phyloP scores from a whole-genome alignment of 2,113 vertebrate genomes.

The Columba janthina region DNA sequence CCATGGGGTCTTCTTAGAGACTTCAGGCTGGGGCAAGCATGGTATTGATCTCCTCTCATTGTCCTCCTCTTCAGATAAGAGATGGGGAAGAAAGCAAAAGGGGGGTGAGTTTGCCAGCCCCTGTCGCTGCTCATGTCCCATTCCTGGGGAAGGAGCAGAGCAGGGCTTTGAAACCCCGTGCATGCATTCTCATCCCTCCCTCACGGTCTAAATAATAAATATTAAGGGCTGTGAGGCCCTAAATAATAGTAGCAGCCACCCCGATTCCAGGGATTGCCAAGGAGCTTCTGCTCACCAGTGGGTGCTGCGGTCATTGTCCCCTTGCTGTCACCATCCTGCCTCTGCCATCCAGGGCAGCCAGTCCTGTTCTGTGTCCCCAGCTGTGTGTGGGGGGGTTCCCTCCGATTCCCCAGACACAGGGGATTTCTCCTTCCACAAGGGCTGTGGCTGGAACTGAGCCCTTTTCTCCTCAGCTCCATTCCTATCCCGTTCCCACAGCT shows the following conservation, averaged over 20 bases:
- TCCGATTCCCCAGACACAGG: background rate
- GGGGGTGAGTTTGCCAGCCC: background rate
- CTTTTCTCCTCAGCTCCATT: background rate
- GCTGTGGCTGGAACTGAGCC: background rate
- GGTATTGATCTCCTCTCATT: too few relatives aligned
- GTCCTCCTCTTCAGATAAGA: too few relatives aligned
- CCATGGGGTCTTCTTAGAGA: background rate
- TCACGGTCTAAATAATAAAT: background rate
- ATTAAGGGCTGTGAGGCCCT: background rate
- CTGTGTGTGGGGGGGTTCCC: fast-evolving
- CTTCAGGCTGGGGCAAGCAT: too few relatives aligned
- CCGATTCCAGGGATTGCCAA: background rate
- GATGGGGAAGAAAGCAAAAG: too few relatives aligned
- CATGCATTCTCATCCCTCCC: fast-evolving
- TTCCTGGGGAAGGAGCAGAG: background rate
- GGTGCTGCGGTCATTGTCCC: background rate
- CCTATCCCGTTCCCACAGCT: background rate
- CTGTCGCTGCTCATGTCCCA: background rate
- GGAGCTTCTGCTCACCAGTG: fast-evolving
- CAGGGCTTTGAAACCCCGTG: background rate
- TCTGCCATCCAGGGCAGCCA: background rate
- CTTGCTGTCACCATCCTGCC: background rate
- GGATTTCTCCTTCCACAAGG: background rate
- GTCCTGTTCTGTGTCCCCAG: background rate
- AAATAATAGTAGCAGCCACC: background rate